Percentiles rank a stretch among this genome's conserved stretches.
phyloP scores from a whole-genome alignment of 2,888 invertebrate species.

The Nephrotoma guestfalica region DNA sequence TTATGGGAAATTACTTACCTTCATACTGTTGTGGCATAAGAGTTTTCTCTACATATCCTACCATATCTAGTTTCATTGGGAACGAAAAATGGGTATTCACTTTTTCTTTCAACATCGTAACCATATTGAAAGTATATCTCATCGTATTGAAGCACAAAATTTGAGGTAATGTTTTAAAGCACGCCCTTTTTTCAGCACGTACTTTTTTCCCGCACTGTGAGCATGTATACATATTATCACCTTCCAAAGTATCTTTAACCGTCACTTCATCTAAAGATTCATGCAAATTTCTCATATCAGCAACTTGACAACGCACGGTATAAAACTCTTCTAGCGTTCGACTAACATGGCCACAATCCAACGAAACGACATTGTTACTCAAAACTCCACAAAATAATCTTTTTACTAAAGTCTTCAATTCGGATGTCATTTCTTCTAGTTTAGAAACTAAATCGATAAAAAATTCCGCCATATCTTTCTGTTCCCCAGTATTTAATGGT shows the following conservation, averaged over 20 bases:
- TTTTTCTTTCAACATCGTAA: constrained; percentile 93
- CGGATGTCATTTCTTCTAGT: constrained; percentile 88
- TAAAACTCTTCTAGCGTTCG: constrained; percentile 92
- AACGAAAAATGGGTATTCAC: constrained; percentile 96
- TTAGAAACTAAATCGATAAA: constrained; percentile 94
- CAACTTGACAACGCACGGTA: constrained; percentile 90
- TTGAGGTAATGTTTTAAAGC: constrained; percentile 84
- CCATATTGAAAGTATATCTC: constrained; percentile 95
- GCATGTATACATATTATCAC: constrained; percentile 96
- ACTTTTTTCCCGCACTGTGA: constrained; percentile 92
- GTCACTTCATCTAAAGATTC: constrained; percentile 95
- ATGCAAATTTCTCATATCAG: constrained; percentile 90
- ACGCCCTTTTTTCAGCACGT: constrained; percentile 85
- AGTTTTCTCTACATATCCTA: constrained; percentile 85
- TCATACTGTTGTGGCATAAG: constrained; percentile 80
- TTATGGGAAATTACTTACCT: constrained; percentile 32
- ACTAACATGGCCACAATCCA: constrained; percentile 93
- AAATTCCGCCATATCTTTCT: constrained; percentile 97
- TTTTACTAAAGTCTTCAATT: constrained; percentile 77
- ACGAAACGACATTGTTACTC: constrained; percentile 88
- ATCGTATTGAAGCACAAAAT: constrained; percentile 94
- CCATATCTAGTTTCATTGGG: constrained; percentile 85
- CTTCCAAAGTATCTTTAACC: constrained; percentile 90
- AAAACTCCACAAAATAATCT: constrained; percentile 84
- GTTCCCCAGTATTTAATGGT: constrained; percentile 88